Evolutionary conservation across 2,888 invertebrate species (phyloP).

Genomic region (Pollenia angustigena): DNA sequence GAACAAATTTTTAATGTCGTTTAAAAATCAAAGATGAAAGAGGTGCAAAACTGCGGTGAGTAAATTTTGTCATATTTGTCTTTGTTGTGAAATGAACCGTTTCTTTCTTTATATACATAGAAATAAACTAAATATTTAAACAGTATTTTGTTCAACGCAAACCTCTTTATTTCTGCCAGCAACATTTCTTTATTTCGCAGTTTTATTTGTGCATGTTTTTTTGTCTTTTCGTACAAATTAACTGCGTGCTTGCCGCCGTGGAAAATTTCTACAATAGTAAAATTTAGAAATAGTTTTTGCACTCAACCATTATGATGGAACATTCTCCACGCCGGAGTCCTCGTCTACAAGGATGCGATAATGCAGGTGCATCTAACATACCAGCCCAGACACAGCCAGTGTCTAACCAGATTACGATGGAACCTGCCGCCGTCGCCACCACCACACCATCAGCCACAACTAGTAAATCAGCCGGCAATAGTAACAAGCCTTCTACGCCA

Average conservation of each 20-base stretch:
- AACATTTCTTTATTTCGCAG: too few species aligned
- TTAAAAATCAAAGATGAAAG: background rate
- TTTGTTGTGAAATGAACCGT: background rate
- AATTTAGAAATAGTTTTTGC: too few species aligned
- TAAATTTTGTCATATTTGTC: background rate
- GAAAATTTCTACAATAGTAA: too few species aligned
- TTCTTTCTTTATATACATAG: background rate
- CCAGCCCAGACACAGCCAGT: constrained; percentile 23
- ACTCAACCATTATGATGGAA: too few species aligned
- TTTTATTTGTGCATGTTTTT: too few species aligned
- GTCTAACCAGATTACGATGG: background rate
- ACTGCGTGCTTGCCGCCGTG: too few species aligned
- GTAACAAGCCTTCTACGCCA: too few species aligned
- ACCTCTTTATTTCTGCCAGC: background rate
- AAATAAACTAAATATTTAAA: constrained; percentile 29
- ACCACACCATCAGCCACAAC: background rate
- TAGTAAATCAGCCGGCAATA: background rate
- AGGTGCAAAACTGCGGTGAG: constrained; percentile 44
- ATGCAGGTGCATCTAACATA: background rate
- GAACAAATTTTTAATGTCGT: background rate
- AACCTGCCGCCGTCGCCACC: constrained; percentile 18
- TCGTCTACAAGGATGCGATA: background rate
- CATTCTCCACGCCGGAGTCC: too few species aligned
- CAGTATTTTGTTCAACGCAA: constrained; percentile 16
- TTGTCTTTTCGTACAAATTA: too few species aligned